Percentiles rank a stretch among this genome's conserved stretches.
phyloP scores from a whole-genome alignment of 2,797 vertebrate genomes.

The Anas flavirostris region DNA sequence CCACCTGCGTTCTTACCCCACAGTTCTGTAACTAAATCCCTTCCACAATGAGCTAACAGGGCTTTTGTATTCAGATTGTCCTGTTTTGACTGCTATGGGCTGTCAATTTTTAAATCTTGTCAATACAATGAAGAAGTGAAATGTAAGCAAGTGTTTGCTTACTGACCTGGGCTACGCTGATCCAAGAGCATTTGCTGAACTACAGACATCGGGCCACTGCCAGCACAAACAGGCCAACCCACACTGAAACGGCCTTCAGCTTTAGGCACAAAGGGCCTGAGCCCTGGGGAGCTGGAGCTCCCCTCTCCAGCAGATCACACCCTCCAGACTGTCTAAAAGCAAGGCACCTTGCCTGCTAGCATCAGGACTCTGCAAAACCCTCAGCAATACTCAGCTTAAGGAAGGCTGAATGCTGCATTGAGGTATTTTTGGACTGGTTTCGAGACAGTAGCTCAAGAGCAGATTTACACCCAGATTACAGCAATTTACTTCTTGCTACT shows the following conservation, averaged over 20 bases:
- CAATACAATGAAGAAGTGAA: conserved; percentile 34
- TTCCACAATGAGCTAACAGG: neutral
- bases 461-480: neutral
- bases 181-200: conserved; percentile 19
- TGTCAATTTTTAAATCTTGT: conserved; percentile 23
- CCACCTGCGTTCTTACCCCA: neutral
- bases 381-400: neutral
- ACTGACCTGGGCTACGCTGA: conserved; percentile 29
- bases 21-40: conserved; percentile 1
- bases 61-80: conserved; percentile 9
- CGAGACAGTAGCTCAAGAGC: neutral
- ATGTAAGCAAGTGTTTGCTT: conserved; percentile 29
- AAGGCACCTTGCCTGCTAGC: neutral
- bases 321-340: neutral
- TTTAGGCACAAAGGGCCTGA: neutral
- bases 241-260: neutral
- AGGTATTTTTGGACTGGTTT: neutral
- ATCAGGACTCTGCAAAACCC: neutral
- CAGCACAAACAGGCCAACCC: neutral
- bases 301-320: neutral
- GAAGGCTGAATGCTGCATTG: neutral
- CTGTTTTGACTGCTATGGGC: conserved; percentile 15
- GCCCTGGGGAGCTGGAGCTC: neutral
- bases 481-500: conserved; percentile 1
- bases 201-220: neutral